These are phyloP conservation scores for Triops cancriformis DNA, from an alignment of 1,140 invertebrate species.

Conservation along the genomic window DNA sequence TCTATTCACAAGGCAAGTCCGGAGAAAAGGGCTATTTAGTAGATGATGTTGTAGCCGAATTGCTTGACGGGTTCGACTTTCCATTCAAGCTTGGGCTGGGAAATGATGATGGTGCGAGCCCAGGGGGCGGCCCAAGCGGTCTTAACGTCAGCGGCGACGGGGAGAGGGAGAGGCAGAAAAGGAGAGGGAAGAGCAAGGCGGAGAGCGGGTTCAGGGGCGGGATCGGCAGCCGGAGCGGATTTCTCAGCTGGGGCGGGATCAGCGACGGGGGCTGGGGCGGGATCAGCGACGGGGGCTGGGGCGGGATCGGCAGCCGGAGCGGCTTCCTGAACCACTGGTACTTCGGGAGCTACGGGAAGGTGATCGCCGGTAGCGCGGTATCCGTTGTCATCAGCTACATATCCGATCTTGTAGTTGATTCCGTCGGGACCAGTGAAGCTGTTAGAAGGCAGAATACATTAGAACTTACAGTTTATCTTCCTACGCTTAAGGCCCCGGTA, in stretches of 20 bases:
- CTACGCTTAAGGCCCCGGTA: too few relatives aligned
- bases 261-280: background rate
- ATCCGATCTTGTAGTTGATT: slow-evolving; percentile 23
- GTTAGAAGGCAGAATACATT: background rate
- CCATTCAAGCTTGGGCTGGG: background rate
- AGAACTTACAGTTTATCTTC: background rate
- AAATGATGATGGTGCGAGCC: background rate
- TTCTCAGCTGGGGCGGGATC: background rate
- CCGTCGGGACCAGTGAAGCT: slow-evolving; percentile 17
- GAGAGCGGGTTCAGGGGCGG: background rate
- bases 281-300: background rate
- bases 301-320: slow-evolving; percentile 5
- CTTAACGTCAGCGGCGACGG: background rate
- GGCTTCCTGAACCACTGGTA: slow-evolving; percentile 19
- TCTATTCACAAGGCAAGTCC: background rate
- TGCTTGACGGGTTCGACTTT: background rate
- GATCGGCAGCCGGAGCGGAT: background rate
- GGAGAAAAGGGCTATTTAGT: background rate
- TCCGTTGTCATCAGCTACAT: slow-evolving; percentile 27
- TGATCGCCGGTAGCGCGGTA: slow-evolving; percentile 25
- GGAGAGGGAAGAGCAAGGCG: background rate
- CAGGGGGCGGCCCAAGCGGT: background rate
- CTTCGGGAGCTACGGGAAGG: slow-evolving; percentile 26
- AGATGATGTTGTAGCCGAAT: background rate
- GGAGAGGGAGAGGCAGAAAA: background rate